Evolutionary conservation across 2,113 vertebrate genomes (phyloP).

Genomic region (Albula glossodonta): DNA sequence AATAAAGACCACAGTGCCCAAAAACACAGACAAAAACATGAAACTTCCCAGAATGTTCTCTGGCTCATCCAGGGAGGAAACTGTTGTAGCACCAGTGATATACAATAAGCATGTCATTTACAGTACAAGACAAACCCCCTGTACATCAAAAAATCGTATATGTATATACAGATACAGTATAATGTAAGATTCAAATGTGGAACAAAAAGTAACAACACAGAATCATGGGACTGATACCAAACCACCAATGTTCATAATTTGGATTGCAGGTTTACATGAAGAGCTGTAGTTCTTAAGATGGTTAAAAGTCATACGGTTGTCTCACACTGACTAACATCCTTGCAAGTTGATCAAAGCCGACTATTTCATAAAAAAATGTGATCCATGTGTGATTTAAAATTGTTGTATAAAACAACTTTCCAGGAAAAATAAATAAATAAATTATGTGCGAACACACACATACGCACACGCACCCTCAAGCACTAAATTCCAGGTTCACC

Average conservation of each 20-base stretch:
- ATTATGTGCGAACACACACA: neutral
- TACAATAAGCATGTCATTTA: neutral
- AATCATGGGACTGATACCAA: neutral
- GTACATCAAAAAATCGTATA: neutral
- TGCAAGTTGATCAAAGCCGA: neutral
- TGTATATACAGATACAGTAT: neutral
- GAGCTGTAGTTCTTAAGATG: neutral
- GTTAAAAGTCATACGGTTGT: neutral
- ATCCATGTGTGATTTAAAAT: neutral
- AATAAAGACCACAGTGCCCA: neutral
- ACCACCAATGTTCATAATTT: neutral
- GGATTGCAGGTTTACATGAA: neutral
- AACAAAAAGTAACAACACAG: neutral
- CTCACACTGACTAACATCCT: neutral
- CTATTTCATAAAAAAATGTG: neutral
- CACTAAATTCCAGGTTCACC: neutral
- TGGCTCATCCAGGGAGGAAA: neutral
- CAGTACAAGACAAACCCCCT: neutral
- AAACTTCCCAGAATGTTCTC: neutral
- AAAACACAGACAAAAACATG: neutral
- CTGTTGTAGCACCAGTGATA: constrained; percentile 2
- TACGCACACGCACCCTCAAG: neutral
- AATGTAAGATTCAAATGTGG: neutral
- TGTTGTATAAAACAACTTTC: neutral
- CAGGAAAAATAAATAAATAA: neutral